These are phyloP conservation scores for Alligator sinensis DNA, from an alignment of 2,113 vertebrate species.

Conservation along the genomic window DNA sequence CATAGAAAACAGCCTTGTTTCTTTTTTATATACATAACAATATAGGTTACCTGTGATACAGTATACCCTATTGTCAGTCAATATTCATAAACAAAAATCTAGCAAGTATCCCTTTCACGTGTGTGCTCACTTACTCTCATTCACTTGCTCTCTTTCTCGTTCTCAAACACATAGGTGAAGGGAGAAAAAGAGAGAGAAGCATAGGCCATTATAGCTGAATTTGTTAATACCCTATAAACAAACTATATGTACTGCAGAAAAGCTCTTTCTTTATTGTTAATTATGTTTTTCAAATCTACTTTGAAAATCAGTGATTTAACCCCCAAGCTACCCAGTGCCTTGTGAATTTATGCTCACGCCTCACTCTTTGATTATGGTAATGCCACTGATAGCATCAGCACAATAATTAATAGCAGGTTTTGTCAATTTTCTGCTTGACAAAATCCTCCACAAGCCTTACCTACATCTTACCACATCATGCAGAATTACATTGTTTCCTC, in stretches of 20 bases:
- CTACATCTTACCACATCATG: slow-evolving; percentile 65
- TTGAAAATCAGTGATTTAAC: slow-evolving; percentile 64
- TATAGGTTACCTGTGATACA: not conserved
- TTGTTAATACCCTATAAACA: not conserved
- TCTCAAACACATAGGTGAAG: not conserved
- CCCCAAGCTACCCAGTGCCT: slow-evolving; percentile 26
- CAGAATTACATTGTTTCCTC: slow-evolving; percentile 49
- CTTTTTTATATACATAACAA: not conserved
- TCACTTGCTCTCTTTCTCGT: not conserved
- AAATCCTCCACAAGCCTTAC: slow-evolving; percentile 65
- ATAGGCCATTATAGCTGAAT: not conserved
- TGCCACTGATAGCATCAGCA: slow-evolving; percentile 67
- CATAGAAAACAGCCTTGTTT: not conserved
- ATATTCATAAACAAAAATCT: not conserved
- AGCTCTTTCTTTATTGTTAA: slow-evolving; percentile 17
- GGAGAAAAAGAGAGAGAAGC: not conserved
- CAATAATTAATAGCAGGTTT: slow-evolving; percentile 78
- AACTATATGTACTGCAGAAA: not conserved
- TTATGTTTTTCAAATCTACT: slow-evolving; percentile 53
- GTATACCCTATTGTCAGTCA: not conserved
- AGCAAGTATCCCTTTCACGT: not conserved
- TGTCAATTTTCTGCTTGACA: slow-evolving; percentile 78
- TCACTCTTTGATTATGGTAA: slow-evolving; percentile 76
- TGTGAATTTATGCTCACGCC: slow-evolving; percentile 45
- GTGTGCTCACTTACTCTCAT: not conserved